Percentiles rank a stretch among this genome's conserved stretches.
Evolutionary conservation across 2,797 vertebrate genomes (phyloP).

Genomic region (Macropodus opercularis): DNA sequence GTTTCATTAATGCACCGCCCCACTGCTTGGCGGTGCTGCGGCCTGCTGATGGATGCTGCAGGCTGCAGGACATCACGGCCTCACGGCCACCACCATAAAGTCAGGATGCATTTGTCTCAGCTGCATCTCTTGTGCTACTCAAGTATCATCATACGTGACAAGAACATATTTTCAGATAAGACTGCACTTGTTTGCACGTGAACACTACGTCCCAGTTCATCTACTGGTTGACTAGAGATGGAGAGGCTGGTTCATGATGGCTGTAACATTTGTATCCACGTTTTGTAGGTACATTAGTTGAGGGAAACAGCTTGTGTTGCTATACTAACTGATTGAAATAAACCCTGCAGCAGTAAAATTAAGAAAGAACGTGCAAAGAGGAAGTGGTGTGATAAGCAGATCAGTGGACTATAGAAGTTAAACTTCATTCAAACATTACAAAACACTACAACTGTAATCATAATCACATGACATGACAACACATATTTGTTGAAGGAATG

Average conservation of each 20-base stretch:
- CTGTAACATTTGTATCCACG: background rate
- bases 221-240: no score
- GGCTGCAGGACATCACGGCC: conserved; percentile 68
- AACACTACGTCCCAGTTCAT: no score
- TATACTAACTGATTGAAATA: background rate
- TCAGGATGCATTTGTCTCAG: conserved; percentile 6
- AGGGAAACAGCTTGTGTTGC: background rate
- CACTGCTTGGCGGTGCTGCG: conserved; percentile 85
- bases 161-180: no score
- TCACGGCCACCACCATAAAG: conserved; percentile 66
- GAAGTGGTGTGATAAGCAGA: background rate
- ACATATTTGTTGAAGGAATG: no score
- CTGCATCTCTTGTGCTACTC: background rate
- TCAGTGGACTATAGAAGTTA: background rate
- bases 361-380: no score
- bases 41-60: conserved; percentile 81
- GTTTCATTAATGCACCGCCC: conserved; percentile 95
- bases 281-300: background rate
- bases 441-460: no score
- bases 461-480: no score
- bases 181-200: no score
- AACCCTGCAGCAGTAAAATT: background rate
- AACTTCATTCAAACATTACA: background rate
- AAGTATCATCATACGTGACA: no score
- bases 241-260: no score